Evolutionary conservation across 2,888 invertebrate species (phyloP), one percentile per base, ranked within the genome.

Genomic region (Adineta ricciae): DNA sequence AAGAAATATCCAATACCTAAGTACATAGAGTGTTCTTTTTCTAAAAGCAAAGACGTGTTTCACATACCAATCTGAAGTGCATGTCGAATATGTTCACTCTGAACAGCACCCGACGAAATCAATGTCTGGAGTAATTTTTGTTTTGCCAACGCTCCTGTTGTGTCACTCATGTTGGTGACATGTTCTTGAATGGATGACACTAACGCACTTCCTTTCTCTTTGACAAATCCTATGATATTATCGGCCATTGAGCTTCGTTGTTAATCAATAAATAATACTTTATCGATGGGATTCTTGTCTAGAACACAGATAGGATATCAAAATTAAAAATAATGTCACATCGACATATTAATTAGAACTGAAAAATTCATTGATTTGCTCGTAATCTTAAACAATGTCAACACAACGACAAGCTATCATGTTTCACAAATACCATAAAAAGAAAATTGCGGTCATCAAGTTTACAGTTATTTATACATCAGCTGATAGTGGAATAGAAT

Each of bases 81-180:
- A 41, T 78, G 21, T 11, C 78, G 78, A 78, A 78, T 78, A 41
- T 78, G 78, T 41, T 78, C 78, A 38, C 38, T 78, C 41, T 78
- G 41, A n/a, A 78, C 2, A n/a, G 41, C 41, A 78, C 78, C 78
- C 7, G 38, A 41, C 24, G 78, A 24, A 9, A 78, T n/a, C 11
- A 78, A 41, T n/a, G 21, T 78, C 41, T 78, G 78, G 24, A 78
- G 14, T 16, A 78, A 21, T 24, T 41, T 41, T 41, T 78, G 78
- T 78, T 78, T 78, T 9, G 78, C 38, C 14, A 78, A 41, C n/a
- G 78, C n/a, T 2, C 41, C 78, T 8, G 41, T 78, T 41, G 78
- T 78, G n/a, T 78, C 78, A 9, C 41, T 38, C 38, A 78, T 1
- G 4, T 21, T 24, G n/a, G 78, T 24, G 24, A 78, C n/a, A 41